Percentiles rank a stretch among this genome's conserved stretches.
Conservation (phyloP, 2,797 vertebrate genomes). For the Eidolon dupreanum region DNA sequence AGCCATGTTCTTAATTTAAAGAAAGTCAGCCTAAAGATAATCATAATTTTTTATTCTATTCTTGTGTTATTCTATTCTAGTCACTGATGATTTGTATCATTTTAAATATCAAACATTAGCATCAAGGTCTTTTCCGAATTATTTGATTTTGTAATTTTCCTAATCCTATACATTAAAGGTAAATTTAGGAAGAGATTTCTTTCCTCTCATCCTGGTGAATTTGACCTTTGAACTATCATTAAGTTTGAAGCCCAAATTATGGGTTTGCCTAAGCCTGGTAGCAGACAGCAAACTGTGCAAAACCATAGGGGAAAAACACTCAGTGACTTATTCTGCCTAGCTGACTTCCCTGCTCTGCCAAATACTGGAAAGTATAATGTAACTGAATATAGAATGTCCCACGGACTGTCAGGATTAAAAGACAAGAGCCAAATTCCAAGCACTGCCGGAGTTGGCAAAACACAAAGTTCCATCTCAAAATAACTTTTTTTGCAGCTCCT, state of each 20-base stretch:
- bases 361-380: not conserved
- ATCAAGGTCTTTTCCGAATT: not conserved
- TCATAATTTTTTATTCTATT: not conserved
- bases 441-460: constrained; percentile 48
- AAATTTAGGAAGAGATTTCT: not conserved
- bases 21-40: not conserved
- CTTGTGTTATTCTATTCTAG: not conserved
- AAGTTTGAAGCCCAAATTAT: constrained; percentile 11
- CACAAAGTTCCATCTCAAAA: constrained; percentile 48
- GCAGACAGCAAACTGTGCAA: not conserved
- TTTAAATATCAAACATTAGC: not conserved
- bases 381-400: not conserved
- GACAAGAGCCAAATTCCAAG: not conserved
- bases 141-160: constrained; percentile 25
- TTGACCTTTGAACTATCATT: constrained; percentile 13
- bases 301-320: not conserved
- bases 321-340: not conserved
- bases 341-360: not conserved
- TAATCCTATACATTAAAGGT: not conserved
- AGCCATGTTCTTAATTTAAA: not conserved
- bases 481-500: not conserved
- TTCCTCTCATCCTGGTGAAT: not conserved
- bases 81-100: not conserved
- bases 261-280: not conserved
- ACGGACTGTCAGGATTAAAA: constrained; percentile 33